A percentile compares a stretch with the other conserved stretches of the same genome.
These are phyloP conservation scores for Rhyzopertha dominica DNA, from an alignment of 1,140 invertebrate species.

Conservation along the genomic window DNA sequence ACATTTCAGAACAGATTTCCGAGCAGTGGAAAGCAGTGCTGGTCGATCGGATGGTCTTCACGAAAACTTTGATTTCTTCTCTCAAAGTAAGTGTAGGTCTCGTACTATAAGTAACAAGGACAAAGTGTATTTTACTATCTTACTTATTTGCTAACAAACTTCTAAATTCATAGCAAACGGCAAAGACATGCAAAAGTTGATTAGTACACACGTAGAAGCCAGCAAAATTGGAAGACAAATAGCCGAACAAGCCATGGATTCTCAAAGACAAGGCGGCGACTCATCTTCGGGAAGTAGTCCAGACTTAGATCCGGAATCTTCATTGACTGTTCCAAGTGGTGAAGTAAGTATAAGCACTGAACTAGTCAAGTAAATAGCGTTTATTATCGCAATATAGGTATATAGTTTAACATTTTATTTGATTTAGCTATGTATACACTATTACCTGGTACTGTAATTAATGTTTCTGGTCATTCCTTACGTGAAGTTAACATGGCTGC, in stretches of 20 bases:
- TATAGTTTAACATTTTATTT: too few species aligned
- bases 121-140: slow-evolving; percentile 11
- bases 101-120: not conserved
- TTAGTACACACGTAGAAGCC: slow-evolving; percentile 69
- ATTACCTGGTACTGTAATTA: too few species aligned
- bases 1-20: slow-evolving; percentile 49
- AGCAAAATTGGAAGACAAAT: slow-evolving; percentile 76
- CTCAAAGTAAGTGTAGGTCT: slow-evolving; percentile 48
- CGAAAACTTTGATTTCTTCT: slow-evolving; percentile 56
- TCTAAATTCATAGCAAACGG: slow-evolving; percentile 44
- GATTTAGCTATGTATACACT: too few species aligned
- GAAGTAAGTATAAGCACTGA: slow-evolving; percentile 31
- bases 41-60: slow-evolving; percentile 48
- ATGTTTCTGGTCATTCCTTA: too few species aligned
- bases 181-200: slow-evolving; percentile 62
- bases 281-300: slow-evolving; percentile 51
- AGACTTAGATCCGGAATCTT: slow-evolving; percentile 36
- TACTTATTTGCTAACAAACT: too few species aligned
- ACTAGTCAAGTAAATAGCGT: too few species aligned
- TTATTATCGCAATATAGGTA: too few species aligned
- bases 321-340: slow-evolving; percentile 19
- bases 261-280: slow-evolving; percentile 51
- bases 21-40: slow-evolving; percentile 50
- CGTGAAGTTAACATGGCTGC: too few species aligned
- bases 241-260: slow-evolving; percentile 64